A percentile compares a stretch with the other conserved stretches of the same genome.
phyloP scores from a whole-genome alignment of 2,888 invertebrate species.

The Drosophila fungiperda region DNA sequence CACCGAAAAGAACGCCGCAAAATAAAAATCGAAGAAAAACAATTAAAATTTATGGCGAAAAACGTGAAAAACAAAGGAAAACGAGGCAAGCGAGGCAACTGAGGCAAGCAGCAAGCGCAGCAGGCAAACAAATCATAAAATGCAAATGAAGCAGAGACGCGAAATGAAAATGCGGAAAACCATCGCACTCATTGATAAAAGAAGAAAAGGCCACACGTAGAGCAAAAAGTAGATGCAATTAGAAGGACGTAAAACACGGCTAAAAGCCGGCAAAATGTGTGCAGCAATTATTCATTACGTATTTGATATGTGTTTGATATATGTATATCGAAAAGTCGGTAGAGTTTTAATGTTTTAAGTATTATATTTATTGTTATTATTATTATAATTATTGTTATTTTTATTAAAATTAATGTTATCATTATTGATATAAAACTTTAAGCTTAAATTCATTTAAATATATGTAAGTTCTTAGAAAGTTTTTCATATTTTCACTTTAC shows the following conservation, averaged over 20 bases:
- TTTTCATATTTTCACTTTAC: not conserved
- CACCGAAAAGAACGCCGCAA: slow-evolving; percentile 46
- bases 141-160: slow-evolving; percentile 61
- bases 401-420: too few species aligned
- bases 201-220: slow-evolving; percentile 19
- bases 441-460: too few species aligned
- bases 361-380: too few species aligned
- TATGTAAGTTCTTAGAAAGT: not conserved
- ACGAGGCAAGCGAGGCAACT: slow-evolving; percentile 64
- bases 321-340: not conserved
- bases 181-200: slow-evolving; percentile 22
- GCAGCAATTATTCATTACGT: not conserved
- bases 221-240: slow-evolving; percentile 27
- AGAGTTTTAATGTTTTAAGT: not conserved
- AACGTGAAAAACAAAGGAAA: slow-evolving; percentile 49
- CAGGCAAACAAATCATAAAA: slow-evolving; percentile 76
- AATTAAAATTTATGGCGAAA: slow-evolving; percentile 75
- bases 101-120: slow-evolving; percentile 33
- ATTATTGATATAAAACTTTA: too few species aligned
- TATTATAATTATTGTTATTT: too few species aligned
- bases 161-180: slow-evolving; percentile 39
- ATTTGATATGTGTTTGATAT: not conserved
- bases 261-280: slow-evolving; percentile 13
- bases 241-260: slow-evolving; percentile 10
- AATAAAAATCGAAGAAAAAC: slow-evolving; percentile 77